Conservation (phyloP, 2,113 vertebrate genomes). For the Dendrocopos noguchii region DNA sequence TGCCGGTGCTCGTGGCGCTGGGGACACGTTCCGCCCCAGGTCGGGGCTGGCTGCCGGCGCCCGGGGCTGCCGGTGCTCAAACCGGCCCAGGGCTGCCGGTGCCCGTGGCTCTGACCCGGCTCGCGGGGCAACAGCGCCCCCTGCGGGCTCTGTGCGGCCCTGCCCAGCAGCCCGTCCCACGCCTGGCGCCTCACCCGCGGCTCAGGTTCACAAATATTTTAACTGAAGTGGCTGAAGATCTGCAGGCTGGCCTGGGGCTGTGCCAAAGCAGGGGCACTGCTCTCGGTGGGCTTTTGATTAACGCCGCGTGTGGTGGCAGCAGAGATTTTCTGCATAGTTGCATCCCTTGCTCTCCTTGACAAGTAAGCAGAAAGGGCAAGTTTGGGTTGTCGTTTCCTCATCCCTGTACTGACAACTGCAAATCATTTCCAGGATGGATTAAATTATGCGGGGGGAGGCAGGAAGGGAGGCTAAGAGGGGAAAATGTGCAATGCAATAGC, state of each 20-base stretch:
- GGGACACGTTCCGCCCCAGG: too few relatives aligned
- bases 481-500: neutral
- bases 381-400: neutral
- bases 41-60: too few relatives aligned
- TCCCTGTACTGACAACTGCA: neutral
- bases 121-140: neutral
- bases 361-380: neutral
- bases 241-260: neutral
- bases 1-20: neutral
- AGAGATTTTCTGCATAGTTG: neutral
- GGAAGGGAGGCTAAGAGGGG: neutral
- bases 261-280: neutral
- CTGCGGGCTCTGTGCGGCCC: neutral
- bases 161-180: neutral
- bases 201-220: neutral
- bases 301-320: neutral
- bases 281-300: neutral
- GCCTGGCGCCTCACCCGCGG: too few relatives aligned
- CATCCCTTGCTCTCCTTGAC: neutral
- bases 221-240: neutral
- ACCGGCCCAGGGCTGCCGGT: neutral
- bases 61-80: neutral
- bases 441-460: neutral
- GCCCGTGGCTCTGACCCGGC: too few relatives aligned
- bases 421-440: conserved; percentile 24